Percentiles rank a stretch among this genome's conserved stretches.
These are phyloP conservation scores for Paramormyrops hopkinsi DNA, from an alignment of 2,797 vertebrate genomes.

Conservation along the genomic window DNA sequence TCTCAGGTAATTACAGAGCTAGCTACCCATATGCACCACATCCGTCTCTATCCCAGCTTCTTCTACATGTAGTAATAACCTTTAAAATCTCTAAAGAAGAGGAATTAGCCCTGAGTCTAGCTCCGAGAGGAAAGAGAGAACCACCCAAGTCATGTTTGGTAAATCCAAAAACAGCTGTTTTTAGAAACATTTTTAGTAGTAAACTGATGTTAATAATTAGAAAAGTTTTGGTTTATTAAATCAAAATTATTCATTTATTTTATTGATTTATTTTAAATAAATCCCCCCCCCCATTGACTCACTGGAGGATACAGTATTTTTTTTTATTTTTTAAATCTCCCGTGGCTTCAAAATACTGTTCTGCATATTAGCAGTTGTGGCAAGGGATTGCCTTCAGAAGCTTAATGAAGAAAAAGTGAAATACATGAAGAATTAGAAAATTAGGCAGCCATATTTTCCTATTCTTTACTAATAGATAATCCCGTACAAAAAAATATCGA, in stretches of 20 bases:
- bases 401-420: neutral
- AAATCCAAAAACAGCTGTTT: neutral
- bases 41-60: neutral
- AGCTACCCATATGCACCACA: neutral
- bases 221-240: neutral
- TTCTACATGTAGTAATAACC: neutral
- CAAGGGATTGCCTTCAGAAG: constrained; percentile 19
- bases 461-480: neutral
- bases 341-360: constrained; percentile 33
- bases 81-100: neutral
- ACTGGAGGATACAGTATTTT: neutral
- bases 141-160: neutral
- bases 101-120: neutral
- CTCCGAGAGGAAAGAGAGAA: neutral
- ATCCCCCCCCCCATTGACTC: neutral
- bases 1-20: neutral
- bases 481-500: neutral
- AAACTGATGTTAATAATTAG: neutral
- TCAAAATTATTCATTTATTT: neutral
- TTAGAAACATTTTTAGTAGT: neutral
- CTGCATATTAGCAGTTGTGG: constrained; percentile 36
- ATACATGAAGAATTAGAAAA: neutral
- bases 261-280: neutral
- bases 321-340: constrained; percentile 15
- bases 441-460: neutral